Evolutionary conservation across 2,113 vertebrate species (phyloP).

Genomic region (Amazona vittata): DNA sequence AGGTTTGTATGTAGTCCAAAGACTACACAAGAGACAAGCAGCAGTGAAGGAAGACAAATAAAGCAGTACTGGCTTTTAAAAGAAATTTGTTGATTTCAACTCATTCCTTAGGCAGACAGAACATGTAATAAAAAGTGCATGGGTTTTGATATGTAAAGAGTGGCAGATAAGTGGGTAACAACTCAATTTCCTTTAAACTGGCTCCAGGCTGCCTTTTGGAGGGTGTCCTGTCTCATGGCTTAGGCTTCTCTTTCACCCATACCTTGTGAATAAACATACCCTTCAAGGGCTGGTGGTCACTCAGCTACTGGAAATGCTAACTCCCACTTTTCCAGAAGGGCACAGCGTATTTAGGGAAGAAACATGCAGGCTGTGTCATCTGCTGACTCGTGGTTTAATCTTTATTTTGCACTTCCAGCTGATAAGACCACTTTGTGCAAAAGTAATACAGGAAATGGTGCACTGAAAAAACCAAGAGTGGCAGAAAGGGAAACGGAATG

Average conservation of each 20-base stretch:
- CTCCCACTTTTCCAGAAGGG: conserved; percentile 24
- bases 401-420: conserved; percentile 76
- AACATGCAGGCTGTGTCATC: conserved; percentile 1
- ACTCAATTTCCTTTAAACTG: not conserved
- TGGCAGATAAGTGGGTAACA: not conserved
- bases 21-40: not conserved
- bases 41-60: not conserved
- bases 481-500: conserved; percentile 67
- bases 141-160: not conserved
- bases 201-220: not conserved
- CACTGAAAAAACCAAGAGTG: conserved; percentile 67
- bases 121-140: not conserved
- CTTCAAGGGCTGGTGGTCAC: not conserved
- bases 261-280: not conserved
- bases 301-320: not conserved
- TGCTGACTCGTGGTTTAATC: conserved; percentile 72
- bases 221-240: not conserved
- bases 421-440: conserved; percentile 75
- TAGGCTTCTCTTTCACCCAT: not conserved
- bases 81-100: not conserved
- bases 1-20: not conserved
- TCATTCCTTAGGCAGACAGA: not conserved
- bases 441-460: conserved; percentile 76
- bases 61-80: not conserved
- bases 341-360: conserved; percentile 54